Conservation (phyloP, 2,113 vertebrate genomes). For the Pyxicephalus adspersus region DNA sequence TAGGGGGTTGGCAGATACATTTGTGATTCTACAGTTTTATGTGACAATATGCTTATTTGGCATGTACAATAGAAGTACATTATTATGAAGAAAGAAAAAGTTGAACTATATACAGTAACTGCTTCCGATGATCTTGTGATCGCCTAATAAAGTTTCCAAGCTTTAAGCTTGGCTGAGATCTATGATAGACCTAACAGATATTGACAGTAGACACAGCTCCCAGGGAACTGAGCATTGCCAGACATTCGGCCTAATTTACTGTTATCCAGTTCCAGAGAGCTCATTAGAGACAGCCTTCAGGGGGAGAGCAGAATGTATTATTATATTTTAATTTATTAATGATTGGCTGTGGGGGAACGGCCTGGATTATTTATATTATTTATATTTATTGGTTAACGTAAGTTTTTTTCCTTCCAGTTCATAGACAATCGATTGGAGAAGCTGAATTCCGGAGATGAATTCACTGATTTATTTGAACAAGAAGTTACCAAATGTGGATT, state of each 20-base stretch:
- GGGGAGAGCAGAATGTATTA: background rate
- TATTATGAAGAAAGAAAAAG: too few relatives aligned
- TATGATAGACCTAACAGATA: background rate
- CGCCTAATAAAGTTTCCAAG: background rate
- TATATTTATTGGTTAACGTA: too few relatives aligned
- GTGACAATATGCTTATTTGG: too few relatives aligned
- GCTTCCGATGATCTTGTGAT: background rate
- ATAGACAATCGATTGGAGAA: conserved; percentile 82
- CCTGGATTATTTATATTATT: background rate
- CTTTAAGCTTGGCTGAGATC: background rate
- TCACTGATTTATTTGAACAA: conserved; percentile 85
- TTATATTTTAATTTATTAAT: background rate
- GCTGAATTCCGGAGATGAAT: conserved; percentile 77
- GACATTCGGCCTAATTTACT: background rate
- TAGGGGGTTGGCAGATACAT: too few relatives aligned
- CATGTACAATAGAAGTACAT: too few relatives aligned
- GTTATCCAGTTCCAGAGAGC: background rate
- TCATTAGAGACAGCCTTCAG: background rate
- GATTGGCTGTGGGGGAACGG: too few relatives aligned
- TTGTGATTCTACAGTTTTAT: too few relatives aligned
- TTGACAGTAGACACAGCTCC: background rate
- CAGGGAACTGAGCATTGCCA: background rate
- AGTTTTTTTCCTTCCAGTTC: conserved; percentile 73
- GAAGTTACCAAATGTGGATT: conserved; percentile 73
- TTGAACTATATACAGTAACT: too few relatives aligned